Base-by-base conservation (phyloP, 2,113 vertebrate genomes). In the Podarcis raffonei region DNA sequence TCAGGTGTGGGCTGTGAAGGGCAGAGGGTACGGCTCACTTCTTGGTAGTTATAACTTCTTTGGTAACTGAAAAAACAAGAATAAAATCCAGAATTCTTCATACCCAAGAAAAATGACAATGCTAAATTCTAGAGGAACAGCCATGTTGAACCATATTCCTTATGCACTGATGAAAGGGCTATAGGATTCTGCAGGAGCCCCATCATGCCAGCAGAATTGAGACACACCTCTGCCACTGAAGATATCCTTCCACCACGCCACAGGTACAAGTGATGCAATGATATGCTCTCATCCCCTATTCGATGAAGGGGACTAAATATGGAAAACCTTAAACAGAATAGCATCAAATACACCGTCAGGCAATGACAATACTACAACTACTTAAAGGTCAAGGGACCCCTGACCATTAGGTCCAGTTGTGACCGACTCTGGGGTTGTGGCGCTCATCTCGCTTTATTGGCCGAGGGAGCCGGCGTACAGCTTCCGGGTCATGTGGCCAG, bases 11-110 rank as follows among this genome's bases (percentile, higher is more conserved):
- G 95, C 90, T 97, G 96, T 5, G 96, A 96, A 2, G 97, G 97
- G 93, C 97, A 98, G 6, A 98, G 95, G 13, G 97, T 98, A 8
- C 97, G 97, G 91, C 97, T 96, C 89, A 98, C 97, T 96, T 97
- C 97, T 89, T 97, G 97, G 93, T 97, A 98, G 84, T 94, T 97
- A 92, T 97, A 98, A 68, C 93, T 97, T 81, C 91, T 96, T 83
- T 97, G 97, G 89, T 97, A 96, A 72, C 97, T 98, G 84, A 35
- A 93, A 30, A 90, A 53, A 65, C 84, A 87, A 39, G 69, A 88
- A n/a, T 35, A 78, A 84, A 39, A 59, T 13, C 48, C 8, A 75
- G 66, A 35, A 27, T 39, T 83, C 8, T 39, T 42, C 25, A 85
- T 8, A 37, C 23, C 20, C 42, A 30, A 13, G 7, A 30, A 35